A percentile compares a stretch with the other conserved stretches of the same genome.
These are phyloP conservation scores for Axinella damicornis DNA, from an alignment of 37 sponge, comb jelly and placozoan species.

Conservation along the genomic window DNA sequence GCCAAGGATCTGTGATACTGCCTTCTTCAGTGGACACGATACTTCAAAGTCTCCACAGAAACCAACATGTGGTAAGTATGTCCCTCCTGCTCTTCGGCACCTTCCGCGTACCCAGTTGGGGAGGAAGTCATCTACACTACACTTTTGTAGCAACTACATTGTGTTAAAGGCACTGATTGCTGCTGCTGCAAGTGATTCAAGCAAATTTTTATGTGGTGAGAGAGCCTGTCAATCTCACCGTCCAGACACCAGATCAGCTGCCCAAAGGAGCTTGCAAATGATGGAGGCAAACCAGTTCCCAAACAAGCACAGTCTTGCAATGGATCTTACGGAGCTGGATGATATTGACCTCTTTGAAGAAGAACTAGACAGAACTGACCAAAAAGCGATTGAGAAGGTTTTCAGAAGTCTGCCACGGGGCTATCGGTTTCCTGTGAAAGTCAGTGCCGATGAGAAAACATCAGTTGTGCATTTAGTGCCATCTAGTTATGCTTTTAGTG, in stretches of 20 bases:
- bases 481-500: background rate
- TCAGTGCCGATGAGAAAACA: background rate
- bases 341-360: background rate
- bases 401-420: background rate
- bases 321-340: background rate
- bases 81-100: background rate
- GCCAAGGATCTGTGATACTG: no score
- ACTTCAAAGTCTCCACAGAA: no score
- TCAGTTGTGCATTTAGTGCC: background rate
- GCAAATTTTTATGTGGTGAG: constrained; percentile 28
- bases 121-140: background rate
- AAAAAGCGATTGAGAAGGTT: background rate
- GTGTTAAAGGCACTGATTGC: constrained; percentile 19
- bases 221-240: background rate
- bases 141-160: background rate
- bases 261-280: background rate
- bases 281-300: background rate
- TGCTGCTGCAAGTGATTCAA: constrained; percentile 12
- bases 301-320: background rate
- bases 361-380: background rate
- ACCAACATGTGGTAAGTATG: background rate
- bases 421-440: background rate
- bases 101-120: background rate
- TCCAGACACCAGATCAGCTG: background rate
- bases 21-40: no score